A percentile compares a stretch with the other conserved stretches of the same genome.
These are phyloP conservation scores for Philopotamus ludificatus DNA, from an alignment of 1,140 invertebrate species.

Conservation along the genomic window DNA sequence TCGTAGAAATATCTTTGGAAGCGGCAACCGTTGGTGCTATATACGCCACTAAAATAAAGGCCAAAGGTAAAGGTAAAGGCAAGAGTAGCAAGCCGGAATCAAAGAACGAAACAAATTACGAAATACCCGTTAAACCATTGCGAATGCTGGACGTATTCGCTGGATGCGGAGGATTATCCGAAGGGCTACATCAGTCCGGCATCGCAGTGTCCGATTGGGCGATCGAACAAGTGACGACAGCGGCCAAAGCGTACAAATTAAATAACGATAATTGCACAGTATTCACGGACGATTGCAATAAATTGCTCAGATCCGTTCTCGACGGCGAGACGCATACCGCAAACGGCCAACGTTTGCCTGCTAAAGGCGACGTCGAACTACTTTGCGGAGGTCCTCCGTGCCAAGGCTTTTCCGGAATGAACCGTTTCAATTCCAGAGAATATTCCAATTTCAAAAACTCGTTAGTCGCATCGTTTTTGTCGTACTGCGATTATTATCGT, in stretches of 20 bases:
- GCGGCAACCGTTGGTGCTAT: slow-evolving; percentile 60
- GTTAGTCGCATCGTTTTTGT: slow-evolving; percentile 78
- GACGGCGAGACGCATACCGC: slow-evolving; percentile 52
- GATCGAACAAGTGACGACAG: slow-evolving; percentile 76
- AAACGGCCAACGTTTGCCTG: slow-evolving; percentile 65
- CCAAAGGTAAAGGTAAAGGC: slow-evolving; percentile 73
- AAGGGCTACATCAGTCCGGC: slow-evolving; percentile 72
- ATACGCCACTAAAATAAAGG: slow-evolving; percentile 64
- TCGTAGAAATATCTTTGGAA: slow-evolving; percentile 63
- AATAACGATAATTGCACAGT: slow-evolving; percentile 76
- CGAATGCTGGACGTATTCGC: slow-evolving; percentile 83
- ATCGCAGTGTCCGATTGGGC: slow-evolving; percentile 75
- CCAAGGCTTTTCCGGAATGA: slow-evolving; percentile 90
- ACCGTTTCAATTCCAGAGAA: slow-evolving; percentile 82
- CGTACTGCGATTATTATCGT: slow-evolving; percentile 84
- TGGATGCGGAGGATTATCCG: slow-evolving; percentile 79
- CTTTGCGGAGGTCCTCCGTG: slow-evolving; percentile 89
- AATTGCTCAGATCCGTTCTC: slow-evolving; percentile 66
- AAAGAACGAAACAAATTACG: slow-evolving; percentile 44
- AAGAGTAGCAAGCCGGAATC: slow-evolving; percentile 58
- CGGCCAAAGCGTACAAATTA: slow-evolving; percentile 75
- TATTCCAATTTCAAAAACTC: slow-evolving; percentile 90
- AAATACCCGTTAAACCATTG: slow-evolving; percentile 55
- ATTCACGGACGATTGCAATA: slow-evolving; percentile 81
- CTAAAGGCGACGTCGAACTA: slow-evolving; percentile 80